Evolutionary conservation across 2,797 vertebrate species (phyloP), one percentile per base, ranked within the genome.

Genomic region (Myioborus miniatus): DNA sequence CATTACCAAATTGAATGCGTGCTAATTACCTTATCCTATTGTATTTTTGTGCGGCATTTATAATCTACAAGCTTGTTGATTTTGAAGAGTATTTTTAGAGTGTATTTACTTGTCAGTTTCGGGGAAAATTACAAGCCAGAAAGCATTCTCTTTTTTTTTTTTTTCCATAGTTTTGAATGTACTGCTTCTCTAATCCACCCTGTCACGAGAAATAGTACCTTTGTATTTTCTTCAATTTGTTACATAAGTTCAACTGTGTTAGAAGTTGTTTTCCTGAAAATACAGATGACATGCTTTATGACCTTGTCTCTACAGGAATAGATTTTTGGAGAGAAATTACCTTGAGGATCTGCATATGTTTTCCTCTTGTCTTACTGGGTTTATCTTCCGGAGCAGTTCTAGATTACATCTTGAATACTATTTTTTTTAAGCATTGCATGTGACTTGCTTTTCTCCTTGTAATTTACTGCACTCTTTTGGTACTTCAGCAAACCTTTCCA

Each of bases 41-140:
- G 43, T 90, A 68, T 87, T 93, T 96, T 94, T 52, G 37, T 46
- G 37, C 84, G 60, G 16, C 2, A 7, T 59, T 90, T 90, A 32
- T 74, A 56, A 43, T 63, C 88, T 84, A 22, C 71, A 56, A 55
- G 9, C 3, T 82, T 77, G 52, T 64, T n/a, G 30, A 43, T 70
- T 63, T 10, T 18, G 47, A 77, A 46, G 62, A 77, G 11, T 86
- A n/a, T 79, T 91, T 90, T 79, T 79, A 62, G 52, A 64, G 11
- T 32, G 8, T 84, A 49, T 90, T 69, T 79, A 76, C 41, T 64
- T 60, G 47, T 63, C 30, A 52, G 10, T 56, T 87, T 86, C 76
- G 44, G 17, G 12, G n/a, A 34, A 74, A 85, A 17, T 52, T 91
- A 67, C 20, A 16, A 41, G n/a, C 62, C 6, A 0, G 14, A 58